phyloP scores from a whole-genome alignment of 2,888 invertebrate genomes.

The Rhingia rostrata region DNA sequence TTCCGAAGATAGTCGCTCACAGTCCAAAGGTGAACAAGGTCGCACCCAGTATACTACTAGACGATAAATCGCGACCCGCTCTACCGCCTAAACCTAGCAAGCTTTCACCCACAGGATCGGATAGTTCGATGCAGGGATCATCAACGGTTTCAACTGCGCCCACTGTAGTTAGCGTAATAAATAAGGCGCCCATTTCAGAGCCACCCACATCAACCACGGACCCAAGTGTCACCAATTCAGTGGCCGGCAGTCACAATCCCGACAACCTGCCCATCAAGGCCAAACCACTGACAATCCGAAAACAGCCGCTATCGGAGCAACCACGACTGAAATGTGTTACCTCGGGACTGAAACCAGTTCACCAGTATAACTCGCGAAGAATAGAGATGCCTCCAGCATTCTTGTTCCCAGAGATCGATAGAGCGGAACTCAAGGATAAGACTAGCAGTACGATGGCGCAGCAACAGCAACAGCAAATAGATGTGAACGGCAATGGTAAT shows the following conservation, averaged over 20 bases:
- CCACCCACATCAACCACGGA: slow-evolving; percentile 52
- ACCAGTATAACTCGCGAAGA: slow-evolving; percentile 86
- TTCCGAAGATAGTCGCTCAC: slow-evolving; percentile 82
- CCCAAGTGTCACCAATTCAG: slow-evolving; percentile 45
- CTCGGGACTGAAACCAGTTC: slow-evolving; percentile 84
- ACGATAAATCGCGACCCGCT: slow-evolving; percentile 86
- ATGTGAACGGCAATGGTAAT: slow-evolving; percentile 80
- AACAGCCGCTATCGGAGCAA: slow-evolving; percentile 91
- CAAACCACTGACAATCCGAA: slow-evolving; percentile 91
- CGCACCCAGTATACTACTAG: slow-evolving; percentile 81
- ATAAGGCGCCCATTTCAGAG: slow-evolving; percentile 75
- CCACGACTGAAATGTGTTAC: slow-evolving; percentile 88
- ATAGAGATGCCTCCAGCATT: slow-evolving; percentile 93
- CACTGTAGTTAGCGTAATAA: slow-evolving; percentile 77
- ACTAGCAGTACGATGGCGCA: slow-evolving; percentile 76
- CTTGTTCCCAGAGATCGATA: slow-evolving; percentile 90
- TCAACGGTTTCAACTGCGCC: slow-evolving; percentile 71
- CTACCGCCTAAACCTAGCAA: slow-evolving; percentile 91
- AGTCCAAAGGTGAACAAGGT: slow-evolving; percentile 84
- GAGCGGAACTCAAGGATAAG: slow-evolving; percentile 83
- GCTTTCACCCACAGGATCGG: slow-evolving; percentile 82
- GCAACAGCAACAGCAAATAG: slow-evolving; percentile 76
- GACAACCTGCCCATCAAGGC: slow-evolving; percentile 88
- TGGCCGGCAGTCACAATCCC: slow-evolving; percentile 79
- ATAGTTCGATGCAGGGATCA: slow-evolving; percentile 75